Conservation (phyloP, 2,888 invertebrate genomes). For the Crepidodera aurea region DNA sequence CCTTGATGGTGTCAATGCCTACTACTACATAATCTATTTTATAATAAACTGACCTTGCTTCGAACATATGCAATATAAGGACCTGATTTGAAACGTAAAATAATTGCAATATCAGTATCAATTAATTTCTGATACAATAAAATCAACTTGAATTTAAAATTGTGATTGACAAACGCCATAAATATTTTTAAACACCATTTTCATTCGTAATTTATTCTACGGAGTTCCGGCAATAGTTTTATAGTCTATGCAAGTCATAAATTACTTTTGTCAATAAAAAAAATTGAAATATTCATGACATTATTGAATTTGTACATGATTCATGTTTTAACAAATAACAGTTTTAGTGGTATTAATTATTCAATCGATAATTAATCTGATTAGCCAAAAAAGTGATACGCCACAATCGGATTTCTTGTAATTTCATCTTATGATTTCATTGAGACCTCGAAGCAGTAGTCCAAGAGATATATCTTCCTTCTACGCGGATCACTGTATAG, state of each 20-base stretch:
- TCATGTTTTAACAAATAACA: neutral
- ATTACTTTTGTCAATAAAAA: constrained; percentile 1
- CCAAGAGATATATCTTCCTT: too few relatives aligned
- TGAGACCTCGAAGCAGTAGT: too few relatives aligned
- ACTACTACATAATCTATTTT: constrained; percentile 14
- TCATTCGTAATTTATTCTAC: constrained; percentile 7
- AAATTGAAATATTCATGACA: neutral
- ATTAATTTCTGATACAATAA: constrained; percentile 12
- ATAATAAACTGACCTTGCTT: constrained; percentile 13
- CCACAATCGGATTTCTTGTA: too few relatives aligned
- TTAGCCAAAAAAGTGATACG: too few relatives aligned
- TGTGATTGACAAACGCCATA: constrained; percentile 11
- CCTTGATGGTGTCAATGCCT: constrained; percentile 12
- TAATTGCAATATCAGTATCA: neutral
- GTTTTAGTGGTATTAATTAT: too few relatives aligned
- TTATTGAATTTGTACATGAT: neutral
- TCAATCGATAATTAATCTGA: too few relatives aligned
- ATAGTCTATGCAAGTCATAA: neutral
- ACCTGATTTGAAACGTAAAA: constrained; percentile 2
- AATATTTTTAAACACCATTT: constrained; percentile 18
- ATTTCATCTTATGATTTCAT: too few relatives aligned
- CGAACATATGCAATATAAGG: constrained; percentile 16
- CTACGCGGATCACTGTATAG: too few relatives aligned
- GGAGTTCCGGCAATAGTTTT: constrained; percentile 13
- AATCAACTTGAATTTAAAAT: constrained; percentile 12